Base-by-base conservation (phyloP, 2,888 invertebrate genomes). In the Apodemia duryi region DNA sequence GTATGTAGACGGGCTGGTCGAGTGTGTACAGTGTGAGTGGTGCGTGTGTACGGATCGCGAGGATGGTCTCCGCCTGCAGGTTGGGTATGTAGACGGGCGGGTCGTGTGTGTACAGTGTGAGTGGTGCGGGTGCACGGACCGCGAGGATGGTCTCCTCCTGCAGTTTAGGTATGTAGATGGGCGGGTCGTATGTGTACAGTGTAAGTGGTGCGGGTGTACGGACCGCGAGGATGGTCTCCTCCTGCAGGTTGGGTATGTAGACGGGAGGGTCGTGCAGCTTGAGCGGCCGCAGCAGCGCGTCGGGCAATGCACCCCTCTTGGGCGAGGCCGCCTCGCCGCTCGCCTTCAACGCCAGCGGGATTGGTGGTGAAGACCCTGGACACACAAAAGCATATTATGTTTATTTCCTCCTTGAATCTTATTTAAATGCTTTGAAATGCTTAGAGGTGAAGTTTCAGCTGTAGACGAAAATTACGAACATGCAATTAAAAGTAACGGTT, bases 91-190 rank as follows among this genome's bases (percentile, higher is more conserved):
- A 21, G 21, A 21, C 21, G 73, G 90, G 90, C 78, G 52, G 9
- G 28, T 28, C n/a, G 29, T 28, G 28, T 54, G 21, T 54, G 29
- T 54, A 61, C 4, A 63, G 52, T 54, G 13, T 28, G 41, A 13
- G 49, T 28, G 29, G 5, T 29, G 28, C 21, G 0, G 9, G 5
- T 4, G 60, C 68, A 77, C 88, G 83, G 77, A 95, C 96, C 82
- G 98, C 98, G 78, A 99, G 94, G 62, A 99, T 94, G 21, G 98
- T 98, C 90, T 99, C 99, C 88, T 98, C 98, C 65, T 98, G 97
- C 76, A 99, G 92, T 83, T 98, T 98, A 13, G 98, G 98, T 28
- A 98, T 96, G 79, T 97, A 95, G 89, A 97, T 97, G 73, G 90
- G 90, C 78, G 52, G 9, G 28, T 28, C n/a, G 29, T 28, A 10